Percentiles rank a stretch among this genome's conserved stretches.
Evolutionary conservation across 2,888 invertebrate species (phyloP).

Genomic region (Listrodromus nycthemerus): DNA sequence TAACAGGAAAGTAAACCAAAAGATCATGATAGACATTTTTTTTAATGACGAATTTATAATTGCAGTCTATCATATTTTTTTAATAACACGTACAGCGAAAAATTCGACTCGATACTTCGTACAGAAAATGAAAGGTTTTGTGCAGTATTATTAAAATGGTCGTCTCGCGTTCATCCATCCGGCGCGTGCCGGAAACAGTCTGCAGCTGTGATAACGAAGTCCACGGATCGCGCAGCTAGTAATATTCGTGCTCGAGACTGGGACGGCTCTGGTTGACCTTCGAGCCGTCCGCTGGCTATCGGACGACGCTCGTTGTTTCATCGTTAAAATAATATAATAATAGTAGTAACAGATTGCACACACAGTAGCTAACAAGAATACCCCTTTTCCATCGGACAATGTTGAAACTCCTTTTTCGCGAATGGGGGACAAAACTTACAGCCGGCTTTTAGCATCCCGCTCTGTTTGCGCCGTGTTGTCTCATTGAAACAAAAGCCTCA

Average conservation of each 20-base stretch:
- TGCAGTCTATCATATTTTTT: no score
- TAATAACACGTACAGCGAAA: no score
- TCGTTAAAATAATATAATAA: constrained; percentile 2
- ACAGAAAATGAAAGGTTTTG: background rate
- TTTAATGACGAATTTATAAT: no score
- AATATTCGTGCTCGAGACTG: constrained; percentile 48
- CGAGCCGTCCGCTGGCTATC: constrained; percentile 49
- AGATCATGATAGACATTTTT: no score
- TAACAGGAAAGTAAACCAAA: no score
- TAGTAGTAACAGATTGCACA: background rate
- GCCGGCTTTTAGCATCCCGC: constrained; percentile 39
- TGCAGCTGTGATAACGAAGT: constrained; percentile 44
- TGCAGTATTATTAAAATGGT: background rate
- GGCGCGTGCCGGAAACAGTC: constrained; percentile 50
- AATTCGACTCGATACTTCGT: background rate
- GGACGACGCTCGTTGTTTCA: constrained; percentile 29
- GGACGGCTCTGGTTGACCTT: constrained; percentile 54
- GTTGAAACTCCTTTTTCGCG: constrained; percentile 41
- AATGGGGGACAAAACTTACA: constrained; percentile 17
- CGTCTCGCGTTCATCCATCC: background rate
- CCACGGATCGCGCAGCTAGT: constrained; percentile 14
- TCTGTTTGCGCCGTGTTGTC: constrained; percentile 55
- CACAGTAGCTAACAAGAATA: constrained; percentile 7
- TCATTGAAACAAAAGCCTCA: constrained; percentile 56
- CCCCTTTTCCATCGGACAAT: constrained; percentile 4